Evolutionary conservation across 2,888 invertebrate species (phyloP).

Genomic region (Mythimna ferrago): DNA sequence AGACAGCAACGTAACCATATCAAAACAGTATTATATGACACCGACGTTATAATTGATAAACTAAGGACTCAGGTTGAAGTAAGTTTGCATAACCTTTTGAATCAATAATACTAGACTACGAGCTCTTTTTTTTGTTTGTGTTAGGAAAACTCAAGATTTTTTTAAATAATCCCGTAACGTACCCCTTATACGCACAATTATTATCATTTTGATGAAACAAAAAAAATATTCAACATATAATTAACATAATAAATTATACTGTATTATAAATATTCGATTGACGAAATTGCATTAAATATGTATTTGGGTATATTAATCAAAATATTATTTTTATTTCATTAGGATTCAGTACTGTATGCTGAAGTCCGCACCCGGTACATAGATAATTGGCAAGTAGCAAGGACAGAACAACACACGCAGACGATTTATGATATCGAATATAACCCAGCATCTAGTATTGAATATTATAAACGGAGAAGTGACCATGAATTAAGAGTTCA

Average conservation of each 20-base stretch:
- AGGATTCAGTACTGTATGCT: conserved; percentile 54
- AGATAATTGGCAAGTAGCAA: conserved; percentile 79
- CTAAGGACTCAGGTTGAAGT: conserved; percentile 78
- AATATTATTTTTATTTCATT: conserved; percentile 6
- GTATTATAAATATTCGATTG: background rate
- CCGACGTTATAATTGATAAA: conserved; percentile 71
- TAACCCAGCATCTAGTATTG: conserved; percentile 65
- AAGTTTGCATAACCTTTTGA: conserved; percentile 33
- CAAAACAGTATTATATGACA: conserved; percentile 78
- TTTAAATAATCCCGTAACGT: too few relatives aligned
- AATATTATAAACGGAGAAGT: conserved; percentile 72
- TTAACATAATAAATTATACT: too few relatives aligned
- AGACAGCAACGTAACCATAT: conserved; percentile 79
- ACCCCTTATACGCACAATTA: too few relatives aligned
- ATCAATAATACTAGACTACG: background rate
- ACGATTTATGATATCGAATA: conserved; percentile 70
- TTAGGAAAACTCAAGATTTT: too few relatives aligned
- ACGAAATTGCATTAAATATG: background rate
- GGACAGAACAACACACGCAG: conserved; percentile 79
- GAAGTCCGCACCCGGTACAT: conserved; percentile 72
- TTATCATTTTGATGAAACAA: too few relatives aligned
- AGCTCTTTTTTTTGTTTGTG: too few relatives aligned
- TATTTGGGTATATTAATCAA: background rate
- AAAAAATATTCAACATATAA: too few relatives aligned
- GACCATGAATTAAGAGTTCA: conserved; percentile 82